These are phyloP conservation scores for cat (Felis catus) DNA, from an alignment of 2,113 vertebrate genomes.

Conservation along the genomic window F.catus_Fca126_mat1.0 CM031414.1:106154501-106155000, in stretches of 20 bases:
- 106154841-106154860: background rate
- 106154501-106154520: background rate
- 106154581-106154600: background rate
- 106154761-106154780: background rate
- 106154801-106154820: background rate
- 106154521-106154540: background rate
- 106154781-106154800: background rate
- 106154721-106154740: background rate
- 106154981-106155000: background rate
- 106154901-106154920: background rate
- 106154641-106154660: background rate
- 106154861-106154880: background rate
- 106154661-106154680: background rate
- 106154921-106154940: background rate
- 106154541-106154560: background rate
- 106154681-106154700: background rate
- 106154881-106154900: background rate
- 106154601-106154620: background rate
- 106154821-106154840: background rate
- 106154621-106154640: background rate
- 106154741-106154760: background rate
- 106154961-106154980: background rate
- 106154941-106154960: background rate
- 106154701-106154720: background rate
- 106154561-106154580: background rate